Percentiles rank a stretch among this genome's conserved stretches.
Evolutionary conservation across 2,888 invertebrate genomes (phyloP).

Genomic region (Acanthoscelides obtectus): DNA sequence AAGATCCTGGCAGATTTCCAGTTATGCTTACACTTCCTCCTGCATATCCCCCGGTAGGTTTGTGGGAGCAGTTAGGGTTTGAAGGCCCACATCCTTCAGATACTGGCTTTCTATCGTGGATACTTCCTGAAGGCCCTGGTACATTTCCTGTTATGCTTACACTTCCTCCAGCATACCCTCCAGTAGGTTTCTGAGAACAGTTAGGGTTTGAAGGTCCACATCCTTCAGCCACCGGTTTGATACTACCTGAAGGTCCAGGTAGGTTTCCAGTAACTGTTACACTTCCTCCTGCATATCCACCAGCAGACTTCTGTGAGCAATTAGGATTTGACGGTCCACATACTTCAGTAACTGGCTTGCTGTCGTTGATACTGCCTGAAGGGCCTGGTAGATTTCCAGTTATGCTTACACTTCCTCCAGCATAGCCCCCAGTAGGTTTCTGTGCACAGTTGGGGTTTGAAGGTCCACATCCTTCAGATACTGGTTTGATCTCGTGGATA

Average conservation of each 20-base stretch:
- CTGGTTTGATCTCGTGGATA: slow-evolving; percentile 28
- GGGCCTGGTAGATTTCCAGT: slow-evolving; percentile 21
- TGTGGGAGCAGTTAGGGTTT: background rate
- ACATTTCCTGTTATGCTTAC: slow-evolving; percentile 7
- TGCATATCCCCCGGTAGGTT: too few relatives aligned
- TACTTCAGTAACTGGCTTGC: slow-evolving; percentile 7
- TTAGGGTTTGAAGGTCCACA: background rate
- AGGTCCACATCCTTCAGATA: too few relatives aligned
- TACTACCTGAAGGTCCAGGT: slow-evolving; percentile 17
- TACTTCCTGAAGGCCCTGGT: slow-evolving; percentile 28
- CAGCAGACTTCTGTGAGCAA: background rate
- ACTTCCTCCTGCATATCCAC: background rate
- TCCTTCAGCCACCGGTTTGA: slow-evolving; percentile 20
- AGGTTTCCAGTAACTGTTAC: too few relatives aligned
- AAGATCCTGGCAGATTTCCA: too few relatives aligned
- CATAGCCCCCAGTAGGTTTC: too few relatives aligned
- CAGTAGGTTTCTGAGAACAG: background rate
- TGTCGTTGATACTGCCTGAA: slow-evolving; percentile 21
- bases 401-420: slow-evolving; percentile 9
- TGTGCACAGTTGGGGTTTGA: slow-evolving; percentile 5
- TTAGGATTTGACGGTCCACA: background rate
- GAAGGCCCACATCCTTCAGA: background rate
- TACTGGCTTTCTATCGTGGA: too few relatives aligned
- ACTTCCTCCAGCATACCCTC: background rate
- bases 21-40: too few relatives aligned